These are phyloP conservation scores for Hiodon alosoides DNA, from an alignment of 2,113 vertebrate species.

Conservation along the genomic window DNA sequence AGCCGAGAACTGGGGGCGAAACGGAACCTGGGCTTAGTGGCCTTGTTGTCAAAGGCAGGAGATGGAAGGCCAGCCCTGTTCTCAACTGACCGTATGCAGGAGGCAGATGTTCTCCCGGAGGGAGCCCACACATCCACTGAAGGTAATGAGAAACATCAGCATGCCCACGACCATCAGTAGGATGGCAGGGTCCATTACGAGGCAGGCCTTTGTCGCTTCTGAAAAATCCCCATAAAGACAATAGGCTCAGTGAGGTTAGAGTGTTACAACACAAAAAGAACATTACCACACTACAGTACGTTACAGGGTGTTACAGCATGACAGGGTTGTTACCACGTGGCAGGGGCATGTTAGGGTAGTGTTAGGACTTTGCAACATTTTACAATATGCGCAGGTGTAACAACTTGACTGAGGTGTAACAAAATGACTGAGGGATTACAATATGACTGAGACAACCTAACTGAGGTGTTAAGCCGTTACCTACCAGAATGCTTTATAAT, in stretches of 20 bases:
- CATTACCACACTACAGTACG: too few relatives aligned
- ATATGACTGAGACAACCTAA: too few relatives aligned
- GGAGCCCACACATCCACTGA: conserved; percentile 89
- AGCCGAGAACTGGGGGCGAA: conserved; percentile 71
- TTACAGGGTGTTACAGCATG: too few relatives aligned
- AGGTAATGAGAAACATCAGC: conserved; percentile 89
- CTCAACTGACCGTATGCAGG: conserved; percentile 70
- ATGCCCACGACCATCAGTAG: conserved; percentile 75
- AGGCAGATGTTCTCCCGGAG: conserved; percentile 89
- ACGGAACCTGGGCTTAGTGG: background rate
- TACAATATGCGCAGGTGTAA: too few relatives aligned
- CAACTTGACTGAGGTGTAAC: background rate
- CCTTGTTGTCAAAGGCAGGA: background rate
- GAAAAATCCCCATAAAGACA: conserved; percentile 2
- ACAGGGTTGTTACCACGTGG: too few relatives aligned
- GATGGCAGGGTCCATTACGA: conserved; percentile 79
- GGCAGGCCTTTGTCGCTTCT: conserved; percentile 77
- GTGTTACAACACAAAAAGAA: background rate
- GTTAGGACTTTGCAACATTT: too few relatives aligned
- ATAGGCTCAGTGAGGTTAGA: too few relatives aligned
- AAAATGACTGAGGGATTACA: background rate
- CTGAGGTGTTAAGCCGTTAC: background rate
- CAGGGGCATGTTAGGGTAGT: too few relatives aligned
- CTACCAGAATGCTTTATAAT: conserved; percentile 82
- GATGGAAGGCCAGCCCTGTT: background rate